Conservation (phyloP, 2,888 invertebrate genomes). For the Deilephila elpenor region DNA sequence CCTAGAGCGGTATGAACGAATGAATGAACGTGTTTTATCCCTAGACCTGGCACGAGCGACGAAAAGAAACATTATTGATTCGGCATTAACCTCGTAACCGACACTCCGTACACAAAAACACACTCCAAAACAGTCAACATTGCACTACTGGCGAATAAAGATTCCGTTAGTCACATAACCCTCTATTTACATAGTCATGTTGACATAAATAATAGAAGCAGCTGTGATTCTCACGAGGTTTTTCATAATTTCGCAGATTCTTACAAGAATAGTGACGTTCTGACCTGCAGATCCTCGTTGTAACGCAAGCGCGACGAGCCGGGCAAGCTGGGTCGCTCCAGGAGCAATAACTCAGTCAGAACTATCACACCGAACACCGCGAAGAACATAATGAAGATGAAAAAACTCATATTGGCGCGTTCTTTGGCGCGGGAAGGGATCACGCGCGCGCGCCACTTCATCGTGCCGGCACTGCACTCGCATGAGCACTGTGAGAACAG, state of each 20-base stretch:
- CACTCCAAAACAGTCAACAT: constrained; percentile 23
- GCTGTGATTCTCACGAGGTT: neutral
- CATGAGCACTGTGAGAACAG: constrained; percentile 60
- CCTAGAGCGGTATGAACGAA: constrained; percentile 15
- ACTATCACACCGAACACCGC: constrained; percentile 94
- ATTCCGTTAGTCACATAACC: neutral
- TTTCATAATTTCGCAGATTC: constrained; percentile 30
- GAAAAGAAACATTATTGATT: constrained; percentile 22
- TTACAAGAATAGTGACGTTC: constrained; percentile 39
- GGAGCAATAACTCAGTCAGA: constrained; percentile 91
- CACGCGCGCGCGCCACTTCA: constrained; percentile 81
- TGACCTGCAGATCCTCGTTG: constrained; percentile 89
- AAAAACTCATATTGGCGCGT: constrained; percentile 94
- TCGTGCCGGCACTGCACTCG: constrained; percentile 61
- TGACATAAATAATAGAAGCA: constrained; percentile 18
- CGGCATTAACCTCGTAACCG: constrained; percentile 20
- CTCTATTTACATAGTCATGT: constrained; percentile 20
- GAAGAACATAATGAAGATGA: constrained; percentile 95
- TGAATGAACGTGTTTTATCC: constrained; percentile 20
- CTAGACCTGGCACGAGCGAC: neutral
- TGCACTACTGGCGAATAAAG: constrained; percentile 9
- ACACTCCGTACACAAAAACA: constrained; percentile 26
- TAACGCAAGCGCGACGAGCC: constrained; percentile 79
- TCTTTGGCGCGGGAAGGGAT: constrained; percentile 87
- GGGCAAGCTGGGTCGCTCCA: constrained; percentile 84